Evolutionary conservation across 2,888 invertebrate genomes (phyloP), one percentile per base, ranked within the genome.

Genomic region (Iphiclides podalirius): DNA sequence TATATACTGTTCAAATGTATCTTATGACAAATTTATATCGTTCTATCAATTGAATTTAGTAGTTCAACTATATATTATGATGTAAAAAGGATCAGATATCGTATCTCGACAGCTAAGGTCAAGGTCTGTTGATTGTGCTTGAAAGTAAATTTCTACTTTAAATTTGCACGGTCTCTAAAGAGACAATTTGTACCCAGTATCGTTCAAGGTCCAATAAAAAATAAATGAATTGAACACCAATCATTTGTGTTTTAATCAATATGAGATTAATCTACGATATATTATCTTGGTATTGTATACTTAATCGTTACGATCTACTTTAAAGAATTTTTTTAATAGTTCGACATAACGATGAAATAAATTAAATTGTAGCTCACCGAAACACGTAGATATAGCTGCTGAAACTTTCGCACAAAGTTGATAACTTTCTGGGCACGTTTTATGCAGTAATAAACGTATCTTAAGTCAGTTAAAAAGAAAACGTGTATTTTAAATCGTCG

Each of bases 71-170:
- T n/a, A n/a, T n/a, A n/a, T n/a, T n/a, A n/a, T n/a, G n/a, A n/a
- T n/a, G n/a, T n/a, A 17, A 37, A 11, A 4, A 17, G 16, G 20
- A 40, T 50, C 44, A 39, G 39, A 39, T 43, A 49, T 36, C 42
- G 16, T 43, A 51, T 48, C 45, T 38, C 14, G 46, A 52, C 52
- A 53, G 48, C 47, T 51, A 39, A 54, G 56, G 56, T 55, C 57
- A 53, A 53, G 57, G 55, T 40, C 47, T 52, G 14, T 28, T 28
- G 14, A 36, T 44, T 44, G 39, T 33, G 42, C 51, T 55, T 52
- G 52, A 57, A 52, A 55, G 57, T 57, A 26, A 52, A 46, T 52
- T 52, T 52, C 36, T 49, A 47, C 36, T 2, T 40, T 31, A 17
- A 40, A 38, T 42, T 42, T 13, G 17, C 26, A 23, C 31, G 26